Evolutionary conservation across 2,888 invertebrate species (phyloP).

Genomic region (Parasteatoda lunata): DNA sequence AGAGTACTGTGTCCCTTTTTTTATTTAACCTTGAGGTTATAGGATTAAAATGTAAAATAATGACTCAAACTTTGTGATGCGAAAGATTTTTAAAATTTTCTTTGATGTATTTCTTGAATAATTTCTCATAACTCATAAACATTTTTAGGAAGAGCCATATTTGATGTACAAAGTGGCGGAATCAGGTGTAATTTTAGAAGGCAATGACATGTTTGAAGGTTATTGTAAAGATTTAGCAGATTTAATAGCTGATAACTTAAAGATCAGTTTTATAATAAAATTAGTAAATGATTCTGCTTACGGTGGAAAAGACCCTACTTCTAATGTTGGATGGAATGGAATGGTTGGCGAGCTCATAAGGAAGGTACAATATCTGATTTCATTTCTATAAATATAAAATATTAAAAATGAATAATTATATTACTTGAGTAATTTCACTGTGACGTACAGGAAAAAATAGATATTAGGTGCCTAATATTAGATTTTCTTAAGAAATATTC

Average conservation of each 20-base stretch:
- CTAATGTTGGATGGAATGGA: conserved; percentile 88
- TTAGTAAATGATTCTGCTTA: conserved; percentile 90
- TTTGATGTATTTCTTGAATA: too few relatives aligned
- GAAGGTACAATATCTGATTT: conserved; percentile 80
- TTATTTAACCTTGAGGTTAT: too few relatives aligned
- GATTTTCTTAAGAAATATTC: background rate
- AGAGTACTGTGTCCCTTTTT: too few relatives aligned
- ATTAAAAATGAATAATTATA: background rate
- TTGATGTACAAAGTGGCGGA: conserved; percentile 85
- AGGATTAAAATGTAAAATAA: too few relatives aligned
- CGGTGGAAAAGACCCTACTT: conserved; percentile 84
- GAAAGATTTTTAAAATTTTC: too few relatives aligned
- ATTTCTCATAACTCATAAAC: too few relatives aligned
- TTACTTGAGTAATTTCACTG: background rate
- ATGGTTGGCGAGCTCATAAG: conserved; percentile 87
- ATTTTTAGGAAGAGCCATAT: conserved; percentile 86
- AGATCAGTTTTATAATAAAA: conserved; percentile 76
- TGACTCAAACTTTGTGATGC: too few relatives aligned
- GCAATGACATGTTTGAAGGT: conserved; percentile 88
- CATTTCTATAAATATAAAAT: background rate
- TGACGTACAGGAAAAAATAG: background rate
- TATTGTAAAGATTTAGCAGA: conserved; percentile 94
- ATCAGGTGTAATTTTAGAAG: conserved; percentile 79
- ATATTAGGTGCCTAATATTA: background rate
- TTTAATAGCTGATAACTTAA: conserved; percentile 81